Evolutionary conservation across 2,113 vertebrate genomes (phyloP).

Genomic region (Nothocercus nigrocapillus): DNA sequence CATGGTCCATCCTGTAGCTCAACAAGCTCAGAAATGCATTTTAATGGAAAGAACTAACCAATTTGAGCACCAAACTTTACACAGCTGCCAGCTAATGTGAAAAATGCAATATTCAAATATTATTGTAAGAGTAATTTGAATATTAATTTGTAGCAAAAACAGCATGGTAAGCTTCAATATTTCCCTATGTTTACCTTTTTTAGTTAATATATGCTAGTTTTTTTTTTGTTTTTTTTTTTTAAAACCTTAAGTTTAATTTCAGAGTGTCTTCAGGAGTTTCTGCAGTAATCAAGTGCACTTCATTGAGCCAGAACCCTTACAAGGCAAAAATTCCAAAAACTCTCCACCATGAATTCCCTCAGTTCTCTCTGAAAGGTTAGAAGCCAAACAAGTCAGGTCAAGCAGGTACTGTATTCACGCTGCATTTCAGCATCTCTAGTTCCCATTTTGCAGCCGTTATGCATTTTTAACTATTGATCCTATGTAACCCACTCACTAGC

Average conservation of each 20-base stretch:
- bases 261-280: background rate
- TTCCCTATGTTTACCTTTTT: background rate
- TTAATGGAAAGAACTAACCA: background rate
- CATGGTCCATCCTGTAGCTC: background rate
- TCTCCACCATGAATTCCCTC: background rate
- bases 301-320: background rate
- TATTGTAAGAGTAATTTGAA: background rate
- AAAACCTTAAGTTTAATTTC: background rate
- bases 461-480: background rate
- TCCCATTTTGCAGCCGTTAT: background rate
- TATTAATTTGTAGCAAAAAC: background rate
- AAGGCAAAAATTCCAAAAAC: conserved; percentile 1
- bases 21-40: background rate
- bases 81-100: background rate
- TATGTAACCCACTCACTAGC: background rate
- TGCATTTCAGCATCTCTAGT: background rate
- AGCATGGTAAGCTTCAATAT: background rate
- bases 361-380: background rate
- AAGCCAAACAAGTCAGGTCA: background rate
- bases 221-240: background rate
- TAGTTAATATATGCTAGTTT: background rate
- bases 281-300: background rate
- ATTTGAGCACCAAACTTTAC: background rate
- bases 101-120: background rate
- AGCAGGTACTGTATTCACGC: background rate